Evolutionary conservation across 1,140 invertebrate genomes (phyloP).

Genomic region (Nylanderia fulva): DNA sequence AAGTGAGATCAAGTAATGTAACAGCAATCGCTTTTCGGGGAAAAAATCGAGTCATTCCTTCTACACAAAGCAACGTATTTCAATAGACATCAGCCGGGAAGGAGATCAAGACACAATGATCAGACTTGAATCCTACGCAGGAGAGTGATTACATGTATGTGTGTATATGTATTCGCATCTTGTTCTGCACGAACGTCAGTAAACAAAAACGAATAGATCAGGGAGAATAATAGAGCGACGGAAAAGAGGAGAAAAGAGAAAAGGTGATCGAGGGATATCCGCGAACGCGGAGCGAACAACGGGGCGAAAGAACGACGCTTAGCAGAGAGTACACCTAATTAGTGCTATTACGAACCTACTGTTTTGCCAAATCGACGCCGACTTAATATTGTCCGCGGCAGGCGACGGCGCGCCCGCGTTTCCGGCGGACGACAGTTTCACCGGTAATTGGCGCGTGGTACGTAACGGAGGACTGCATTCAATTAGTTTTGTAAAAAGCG

Average conservation of each 20-base stretch:
- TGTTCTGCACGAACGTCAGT: conserved; percentile 32
- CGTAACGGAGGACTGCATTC: conserved; percentile 74
- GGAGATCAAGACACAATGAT: not conserved
- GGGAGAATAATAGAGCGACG: conserved; percentile 37
- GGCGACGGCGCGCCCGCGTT: not conserved
- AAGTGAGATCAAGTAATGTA: not conserved
- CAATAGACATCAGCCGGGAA: not conserved
- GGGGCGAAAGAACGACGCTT: conserved; percentile 48
- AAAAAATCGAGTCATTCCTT: conserved; percentile 31
- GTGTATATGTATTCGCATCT: not conserved
- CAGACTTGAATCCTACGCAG: conserved; percentile 8
- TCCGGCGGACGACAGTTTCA: conserved; percentile 70
- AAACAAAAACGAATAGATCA: conserved; percentile 64
- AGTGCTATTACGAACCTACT: conserved; percentile 77
- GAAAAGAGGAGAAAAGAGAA: not conserved
- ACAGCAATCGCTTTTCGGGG: not conserved
- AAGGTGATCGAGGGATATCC: conserved; percentile 1
- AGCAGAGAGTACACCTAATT: conserved; percentile 78
- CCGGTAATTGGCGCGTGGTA: conserved; percentile 75
- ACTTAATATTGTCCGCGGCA: conserved; percentile 76
- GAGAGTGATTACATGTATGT: not conserved
- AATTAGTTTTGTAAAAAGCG: conserved; percentile 78
- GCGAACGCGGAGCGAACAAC: conserved; percentile 17
- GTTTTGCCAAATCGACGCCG: conserved; percentile 77
- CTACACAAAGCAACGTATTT: not conserved